Evolutionary conservation across 2,888 invertebrate genomes (phyloP), one percentile per base, ranked within the genome.

Genomic region (Dinocampus coccinellae): DNA sequence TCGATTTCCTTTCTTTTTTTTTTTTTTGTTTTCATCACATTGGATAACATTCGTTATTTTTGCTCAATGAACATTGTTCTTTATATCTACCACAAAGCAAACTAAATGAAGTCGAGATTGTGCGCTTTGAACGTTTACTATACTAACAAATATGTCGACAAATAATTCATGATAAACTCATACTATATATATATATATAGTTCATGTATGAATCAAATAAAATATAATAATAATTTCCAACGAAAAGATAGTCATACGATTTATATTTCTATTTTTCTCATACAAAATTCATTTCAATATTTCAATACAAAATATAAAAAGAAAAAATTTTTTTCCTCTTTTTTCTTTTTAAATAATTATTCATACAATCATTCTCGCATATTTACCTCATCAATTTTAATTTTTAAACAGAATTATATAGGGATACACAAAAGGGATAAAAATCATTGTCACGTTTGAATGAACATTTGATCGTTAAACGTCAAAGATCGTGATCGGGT

Each of bases 1-100:
- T n/a, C n/a, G n/a, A n/a, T n/a, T n/a, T n/a, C n/a, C n/a, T n/a
- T n/a, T n/a, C n/a, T 4, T 29, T 29, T 29, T 7, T 29, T 29
- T 7, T 29, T 4, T 29, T 29, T 29, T 29, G 3, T 7, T 55
- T 33, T 36, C 29, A 52, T 16, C n/a, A 58, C 33, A 36, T 34
- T 24, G 24, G 26, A n/a, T 36, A 22, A 24, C 36, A 65, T 65
- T 53, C 34, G 34, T 65, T 65, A 65, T 65, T 65, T 65, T 65
- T 65, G 36, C 65, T 65, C 53, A 36, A 65, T 65, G 55, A 65
- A 65, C 52, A n/a, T 55, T 65, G 13, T 55, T 55, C 53, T 53
- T 55, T 55, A 55, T 65, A 65, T 22, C 34, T 22, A 22, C 34
- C 20, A 29, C 33, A 52, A 63, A 63, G 33, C 52, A 9, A 64